phyloP scores from a whole-genome alignment of 2,797 vertebrate genomes.

The Bradypus variegatus region DNA sequence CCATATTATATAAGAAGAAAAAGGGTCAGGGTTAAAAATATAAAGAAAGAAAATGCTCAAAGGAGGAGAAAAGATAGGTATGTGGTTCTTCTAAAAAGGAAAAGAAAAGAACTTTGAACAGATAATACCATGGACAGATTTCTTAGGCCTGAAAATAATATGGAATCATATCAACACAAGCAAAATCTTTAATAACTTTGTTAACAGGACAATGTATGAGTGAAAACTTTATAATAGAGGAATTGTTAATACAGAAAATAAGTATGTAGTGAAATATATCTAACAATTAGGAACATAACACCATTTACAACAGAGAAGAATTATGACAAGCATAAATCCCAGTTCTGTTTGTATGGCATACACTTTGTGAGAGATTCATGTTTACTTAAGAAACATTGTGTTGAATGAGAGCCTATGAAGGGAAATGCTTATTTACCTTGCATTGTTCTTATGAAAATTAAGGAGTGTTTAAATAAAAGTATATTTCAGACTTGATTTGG shows the following conservation, averaged over 20 bases:
- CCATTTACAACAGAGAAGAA: neutral
- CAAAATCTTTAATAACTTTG: neutral
- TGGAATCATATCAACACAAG: neutral
- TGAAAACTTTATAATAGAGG: neutral
- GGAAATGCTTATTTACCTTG: neutral
- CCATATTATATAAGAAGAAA: neutral
- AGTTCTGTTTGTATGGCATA: neutral
- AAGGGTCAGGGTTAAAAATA: neutral
- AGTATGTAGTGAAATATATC: neutral
- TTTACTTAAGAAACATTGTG: neutral
- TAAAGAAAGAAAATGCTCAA: neutral
- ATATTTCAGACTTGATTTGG: neutral
- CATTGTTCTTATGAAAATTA: neutral
- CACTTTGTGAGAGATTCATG: neutral
- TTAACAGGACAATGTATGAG: neutral
- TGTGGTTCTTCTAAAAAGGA: neutral
- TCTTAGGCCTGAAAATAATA: neutral
- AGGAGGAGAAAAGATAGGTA: neutral
- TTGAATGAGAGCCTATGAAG: neutral
- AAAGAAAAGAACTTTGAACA: neutral
- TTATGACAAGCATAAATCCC: neutral
- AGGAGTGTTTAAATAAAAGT: neutral
- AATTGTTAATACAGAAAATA: neutral
- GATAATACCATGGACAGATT: neutral
- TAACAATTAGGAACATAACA: neutral